Evolutionary conservation across 2,797 vertebrate species (phyloP).

Genomic region (Esox masquinongy): DNA sequence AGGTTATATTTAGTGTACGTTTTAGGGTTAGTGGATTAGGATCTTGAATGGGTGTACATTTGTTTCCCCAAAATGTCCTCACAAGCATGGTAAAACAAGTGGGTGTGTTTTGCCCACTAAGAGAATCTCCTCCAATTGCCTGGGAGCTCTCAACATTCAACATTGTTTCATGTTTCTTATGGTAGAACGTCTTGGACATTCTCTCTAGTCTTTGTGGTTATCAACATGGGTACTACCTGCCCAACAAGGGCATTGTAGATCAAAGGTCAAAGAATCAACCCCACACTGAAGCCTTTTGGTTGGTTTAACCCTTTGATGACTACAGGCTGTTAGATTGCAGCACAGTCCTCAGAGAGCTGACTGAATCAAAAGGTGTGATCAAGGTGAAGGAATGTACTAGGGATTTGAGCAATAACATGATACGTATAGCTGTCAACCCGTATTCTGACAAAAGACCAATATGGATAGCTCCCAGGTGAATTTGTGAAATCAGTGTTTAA

Average conservation of each 20-base stretch:
- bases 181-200: slow-evolving; percentile 21
- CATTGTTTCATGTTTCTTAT: slow-evolving; percentile 44
- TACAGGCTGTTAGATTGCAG: background rate
- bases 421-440: background rate
- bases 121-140: slow-evolving; percentile 30
- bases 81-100: too few species aligned
- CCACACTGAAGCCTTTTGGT: slow-evolving; percentile 30
- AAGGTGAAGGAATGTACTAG: slow-evolving; percentile 49
- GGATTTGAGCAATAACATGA: background rate
- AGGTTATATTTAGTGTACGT: too few species aligned
- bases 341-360: background rate
- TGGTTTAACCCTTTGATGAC: slow-evolving; percentile 47
- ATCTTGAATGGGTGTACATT: too few species aligned
- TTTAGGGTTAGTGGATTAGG: too few species aligned
- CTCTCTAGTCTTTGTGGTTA: slow-evolving; percentile 54
- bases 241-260: slow-evolving; percentile 40
- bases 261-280: slow-evolving; percentile 67
- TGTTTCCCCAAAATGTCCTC: too few species aligned
- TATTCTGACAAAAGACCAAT: background rate
- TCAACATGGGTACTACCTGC: slow-evolving; percentile 38
- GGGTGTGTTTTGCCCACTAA: slow-evolving; percentile 8
- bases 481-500: background rate
- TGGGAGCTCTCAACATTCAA: too few species aligned
- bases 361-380: background rate
- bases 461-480: slow-evolving; percentile 14